phyloP scores from a whole-genome alignment of 2,113 vertebrate genomes.

The Acrocephalus kingi region DNA sequence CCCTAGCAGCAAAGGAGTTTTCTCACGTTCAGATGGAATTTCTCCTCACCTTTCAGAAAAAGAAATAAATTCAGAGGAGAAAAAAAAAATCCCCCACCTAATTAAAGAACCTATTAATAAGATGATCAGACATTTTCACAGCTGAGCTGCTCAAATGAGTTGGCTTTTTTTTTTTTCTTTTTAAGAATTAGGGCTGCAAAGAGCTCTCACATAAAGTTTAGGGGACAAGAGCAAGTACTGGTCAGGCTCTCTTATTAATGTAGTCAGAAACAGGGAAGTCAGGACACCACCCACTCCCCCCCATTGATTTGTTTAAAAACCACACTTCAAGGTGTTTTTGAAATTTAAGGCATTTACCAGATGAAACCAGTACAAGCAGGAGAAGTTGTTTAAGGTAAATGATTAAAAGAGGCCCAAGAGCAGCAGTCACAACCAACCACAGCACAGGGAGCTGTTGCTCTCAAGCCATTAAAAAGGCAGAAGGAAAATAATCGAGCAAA shows the following conservation, averaged over 20 bases:
- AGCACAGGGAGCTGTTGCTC: background rate
- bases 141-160: background rate
- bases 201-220: background rate
- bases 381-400: background rate
- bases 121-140: background rate
- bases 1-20: background rate
- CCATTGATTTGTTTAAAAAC: background rate
- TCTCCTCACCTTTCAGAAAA: background rate
- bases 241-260: background rate
- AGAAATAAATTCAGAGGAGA: background rate
- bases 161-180: background rate
- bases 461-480: background rate
- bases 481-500: background rate
- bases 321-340: background rate
- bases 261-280: background rate
- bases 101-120: slow-evolving; percentile 28
- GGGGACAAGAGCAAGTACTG: background rate
- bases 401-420: background rate
- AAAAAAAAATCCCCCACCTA: background rate
- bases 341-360: background rate
- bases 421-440: background rate
- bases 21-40: background rate
- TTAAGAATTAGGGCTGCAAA: background rate
- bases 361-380: background rate
- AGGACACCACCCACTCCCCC: background rate